Evolutionary conservation across 2,888 invertebrate species (phyloP).

Genomic region (Caenorhabditis zanzibari): DNA sequence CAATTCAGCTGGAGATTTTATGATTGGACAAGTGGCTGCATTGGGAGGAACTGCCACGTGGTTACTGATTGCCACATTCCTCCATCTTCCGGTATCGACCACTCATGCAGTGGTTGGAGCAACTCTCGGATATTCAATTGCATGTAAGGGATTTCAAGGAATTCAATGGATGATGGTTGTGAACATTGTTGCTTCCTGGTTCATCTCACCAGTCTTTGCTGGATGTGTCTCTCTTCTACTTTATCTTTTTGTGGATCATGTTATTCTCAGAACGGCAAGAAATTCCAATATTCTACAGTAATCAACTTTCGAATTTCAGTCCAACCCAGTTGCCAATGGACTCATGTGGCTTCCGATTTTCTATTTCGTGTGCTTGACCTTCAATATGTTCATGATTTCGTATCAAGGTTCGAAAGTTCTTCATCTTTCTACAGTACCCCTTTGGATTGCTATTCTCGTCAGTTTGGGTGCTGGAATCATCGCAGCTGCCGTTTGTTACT

Average conservation of each 20-base stretch:
- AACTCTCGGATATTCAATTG: conserved; percentile 96
- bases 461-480: conserved; percentile 88
- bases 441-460: conserved; percentile 90
- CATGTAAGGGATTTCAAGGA: conserved; percentile 91
- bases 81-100: conserved; percentile 96
- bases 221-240: conserved; percentile 90
- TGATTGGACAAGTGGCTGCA: conserved; percentile 94
- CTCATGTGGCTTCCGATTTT: conserved; percentile 92
- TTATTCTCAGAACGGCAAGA: conserved; percentile 86
- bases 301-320: conserved; percentile 60
- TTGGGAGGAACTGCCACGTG: conserved; percentile 92
- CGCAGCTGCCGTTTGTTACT: conserved; percentile 77
- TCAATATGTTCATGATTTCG: conserved; percentile 95
- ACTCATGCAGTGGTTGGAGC: conserved; percentile 99
- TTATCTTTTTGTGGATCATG: conserved; percentile 79
- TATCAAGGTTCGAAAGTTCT: conserved; percentile 91
- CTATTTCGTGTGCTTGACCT: conserved; percentile 93
- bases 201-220: conserved; percentile 94
- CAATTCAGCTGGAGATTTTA: conserved; percentile 89
- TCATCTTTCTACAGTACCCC: conserved; percentile 91
- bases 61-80: conserved; percentile 94
- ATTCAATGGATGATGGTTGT: conserved; percentile 91
- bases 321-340: conserved; percentile 85
- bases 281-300: not conserved
- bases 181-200: conserved; percentile 95